Base-by-base conservation (phyloP, 2,888 invertebrate species). In the Diplolepis rosae region DNA sequence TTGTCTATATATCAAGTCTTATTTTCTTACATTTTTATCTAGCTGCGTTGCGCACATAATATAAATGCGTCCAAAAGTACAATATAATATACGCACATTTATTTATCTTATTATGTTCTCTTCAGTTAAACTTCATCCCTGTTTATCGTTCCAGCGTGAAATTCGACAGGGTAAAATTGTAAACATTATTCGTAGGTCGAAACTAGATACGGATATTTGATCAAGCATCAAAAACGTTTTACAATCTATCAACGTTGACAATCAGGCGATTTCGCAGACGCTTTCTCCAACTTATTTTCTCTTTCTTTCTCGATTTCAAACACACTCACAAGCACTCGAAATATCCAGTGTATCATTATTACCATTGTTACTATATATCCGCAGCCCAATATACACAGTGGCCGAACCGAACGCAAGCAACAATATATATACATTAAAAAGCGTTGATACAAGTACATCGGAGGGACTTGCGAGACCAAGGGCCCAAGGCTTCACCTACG, bases 401-500 rank as follows among this genome's bases (percentile, higher is more conserved):
- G 80, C 78, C 78, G 78, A 81, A 82, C 78, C 78, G 78, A 81
- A 82, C 81, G 79, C 80, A 84, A 84, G 84, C 83, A 83, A 84
- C 83, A 82, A 82, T 85, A 85, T 85, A 85, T 85, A 84, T 82
- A 85, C 84, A 85, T 84, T 81, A 84, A 84, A 83, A 84, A 85
- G 85, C 85, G 77, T 81, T 75, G 75, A 81, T 81, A 76, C 68
- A 74, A 72, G 68, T 76, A 69, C 68, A 70, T 74, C 42, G 42
- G 67, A 68, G 70, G 24, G 65, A 61, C 66, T 50, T 70, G 75
- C 68, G 54, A 67, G 66, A 70, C 27, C 67, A 70, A 68, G 52
- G 22, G 66, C 68, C 27, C 67, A 70, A 68, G 52, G 22, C 39
- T 27, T 13, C 30, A 61, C 22, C 45, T n/a, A 18, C 28, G 32